Base-by-base conservation (phyloP, 2,797 vertebrate genomes). In the Jordanella pulchra region DNA sequence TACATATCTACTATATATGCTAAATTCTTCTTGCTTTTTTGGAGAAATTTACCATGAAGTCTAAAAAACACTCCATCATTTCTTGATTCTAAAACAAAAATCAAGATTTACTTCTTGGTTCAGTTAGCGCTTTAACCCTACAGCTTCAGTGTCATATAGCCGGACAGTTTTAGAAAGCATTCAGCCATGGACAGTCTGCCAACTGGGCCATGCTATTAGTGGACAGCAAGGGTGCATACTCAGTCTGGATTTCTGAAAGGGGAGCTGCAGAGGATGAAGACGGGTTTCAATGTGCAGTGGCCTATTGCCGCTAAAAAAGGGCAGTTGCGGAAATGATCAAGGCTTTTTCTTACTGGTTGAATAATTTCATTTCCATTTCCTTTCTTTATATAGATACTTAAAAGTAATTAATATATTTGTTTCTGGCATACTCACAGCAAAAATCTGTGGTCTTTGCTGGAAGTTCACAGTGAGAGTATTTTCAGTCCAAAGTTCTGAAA, bases 391-490 rank as follows among this genome's bases (percentile, higher is more conserved):
- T 45, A n/a, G n/a, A 53, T 21, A 80, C 51, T 76, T 67, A 65
- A 63, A 45, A 21, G 51, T 69, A 58, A 60, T 63, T 45, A 45
- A 66, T 65, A 44, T 35, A 45, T 77, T 60, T 47, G 30, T 35
- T 65, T 55, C 45, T 61, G 9, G 47, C 45, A 79, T 89, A 93
- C 91, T 93, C 73, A 93, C 91, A 89, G 90, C 85, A 86, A 86
- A 87, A 89, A 85, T 82, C 84, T 86, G 69, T 83, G 81, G 82
- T 79, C 67, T 75, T 56, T 79, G 69, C 71, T 54, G 85, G 65
- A 80, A 77, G 84, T 78, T 91, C 87, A 86, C 88, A 84, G 79
- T 89, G 83, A 80, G 65, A 85, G 75, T 27, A 75, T 51, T 76
- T 83, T 84, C 85, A 76, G 72, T 82, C 79, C 60, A 75, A 75